Percentiles rank a stretch among this genome's conserved stretches.
phyloP scores from a whole-genome alignment of 2,797 vertebrate species.

The Pangasius mekongensis region DNA sequence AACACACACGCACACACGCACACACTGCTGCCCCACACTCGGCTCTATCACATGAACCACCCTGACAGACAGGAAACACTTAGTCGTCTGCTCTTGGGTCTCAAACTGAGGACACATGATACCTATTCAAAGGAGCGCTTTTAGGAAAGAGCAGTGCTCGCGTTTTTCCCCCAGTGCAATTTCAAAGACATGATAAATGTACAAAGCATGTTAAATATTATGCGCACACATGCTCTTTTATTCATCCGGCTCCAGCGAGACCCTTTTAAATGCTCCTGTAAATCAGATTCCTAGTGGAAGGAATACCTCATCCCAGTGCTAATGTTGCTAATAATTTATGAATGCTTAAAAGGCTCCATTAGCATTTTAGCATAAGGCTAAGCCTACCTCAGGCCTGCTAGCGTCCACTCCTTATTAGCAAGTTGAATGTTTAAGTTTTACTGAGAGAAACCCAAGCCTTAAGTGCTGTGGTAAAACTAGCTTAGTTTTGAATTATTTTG shows the following conservation, averaged over 20 bases:
- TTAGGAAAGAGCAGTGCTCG: slow-evolving; percentile 27
- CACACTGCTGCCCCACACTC: slow-evolving; percentile 5
- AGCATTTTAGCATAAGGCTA: background rate
- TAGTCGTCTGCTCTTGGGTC: slow-evolving; percentile 41
- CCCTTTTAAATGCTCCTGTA: background rate
- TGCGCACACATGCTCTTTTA: background rate
- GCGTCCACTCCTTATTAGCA: background rate
- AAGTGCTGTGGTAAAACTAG: background rate
- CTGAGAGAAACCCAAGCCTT: background rate
- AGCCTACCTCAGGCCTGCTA: background rate
- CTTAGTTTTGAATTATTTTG: background rate
- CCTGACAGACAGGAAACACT: slow-evolving; percentile 56
- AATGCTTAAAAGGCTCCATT: background rate
- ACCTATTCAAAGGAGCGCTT: slow-evolving; percentile 33
- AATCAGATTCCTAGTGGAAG: background rate
- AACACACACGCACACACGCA: slow-evolving; percentile 1
- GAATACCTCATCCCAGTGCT: background rate
- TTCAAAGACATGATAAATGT: slow-evolving; percentile 29
- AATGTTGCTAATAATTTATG: slow-evolving; percentile 6
- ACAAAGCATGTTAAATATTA: slow-evolving; percentile 5
- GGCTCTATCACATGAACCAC: slow-evolving; percentile 22
- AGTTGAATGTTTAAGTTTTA: background rate
- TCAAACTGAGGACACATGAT: slow-evolving; percentile 28
- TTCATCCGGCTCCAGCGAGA: slow-evolving; percentile 3
- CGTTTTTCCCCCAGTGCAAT: background rate